These are phyloP conservation scores for Nycteola revayana DNA, from an alignment of 2,888 invertebrate genomes.

Conservation along the genomic window DNA sequence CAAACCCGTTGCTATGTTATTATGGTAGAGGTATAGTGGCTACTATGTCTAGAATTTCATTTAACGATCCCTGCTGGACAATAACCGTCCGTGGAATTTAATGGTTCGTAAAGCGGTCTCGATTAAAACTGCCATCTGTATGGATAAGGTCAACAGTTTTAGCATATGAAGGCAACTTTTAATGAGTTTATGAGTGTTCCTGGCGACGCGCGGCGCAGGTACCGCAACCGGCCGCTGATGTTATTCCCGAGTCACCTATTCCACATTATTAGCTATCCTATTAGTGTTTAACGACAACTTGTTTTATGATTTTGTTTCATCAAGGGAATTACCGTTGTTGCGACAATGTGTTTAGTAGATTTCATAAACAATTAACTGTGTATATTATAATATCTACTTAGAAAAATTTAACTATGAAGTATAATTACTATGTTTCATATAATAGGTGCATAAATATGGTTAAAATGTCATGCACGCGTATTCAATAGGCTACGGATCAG, in stretches of 20 bases:
- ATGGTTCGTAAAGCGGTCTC: slow-evolving; percentile 73
- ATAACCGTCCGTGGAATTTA: slow-evolving; percentile 71
- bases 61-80: slow-evolving; percentile 71
- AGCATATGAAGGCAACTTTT: slow-evolving; percentile 70
- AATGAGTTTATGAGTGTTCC: slow-evolving; percentile 73
- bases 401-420: too few species aligned
- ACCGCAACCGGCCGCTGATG: slow-evolving; percentile 37
- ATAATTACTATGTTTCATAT: too few species aligned
- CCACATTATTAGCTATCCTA: slow-evolving; percentile 41
- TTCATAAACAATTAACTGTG: too few species aligned
- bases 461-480: too few species aligned
- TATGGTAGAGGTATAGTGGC: slow-evolving; percentile 32
- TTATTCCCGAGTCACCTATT: slow-evolving; percentile 47
- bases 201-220: slow-evolving; percentile 37
- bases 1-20: slow-evolving; percentile 39
- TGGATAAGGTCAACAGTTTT: slow-evolving; percentile 67
- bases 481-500: too few species aligned
- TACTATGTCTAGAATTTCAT: slow-evolving; percentile 63
- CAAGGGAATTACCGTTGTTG: too few species aligned
- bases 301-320: slow-evolving; percentile 18
- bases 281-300: slow-evolving; percentile 22
- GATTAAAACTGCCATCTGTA: slow-evolving; percentile 74
- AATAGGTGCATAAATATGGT: too few species aligned
- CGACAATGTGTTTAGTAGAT: too few species aligned
- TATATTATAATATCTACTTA: too few species aligned